A percentile compares a stretch with the other conserved stretches of the same genome.
Evolutionary conservation across 2,113 vertebrate genomes (phyloP).

Genomic region (Hassar affinis): DNA sequence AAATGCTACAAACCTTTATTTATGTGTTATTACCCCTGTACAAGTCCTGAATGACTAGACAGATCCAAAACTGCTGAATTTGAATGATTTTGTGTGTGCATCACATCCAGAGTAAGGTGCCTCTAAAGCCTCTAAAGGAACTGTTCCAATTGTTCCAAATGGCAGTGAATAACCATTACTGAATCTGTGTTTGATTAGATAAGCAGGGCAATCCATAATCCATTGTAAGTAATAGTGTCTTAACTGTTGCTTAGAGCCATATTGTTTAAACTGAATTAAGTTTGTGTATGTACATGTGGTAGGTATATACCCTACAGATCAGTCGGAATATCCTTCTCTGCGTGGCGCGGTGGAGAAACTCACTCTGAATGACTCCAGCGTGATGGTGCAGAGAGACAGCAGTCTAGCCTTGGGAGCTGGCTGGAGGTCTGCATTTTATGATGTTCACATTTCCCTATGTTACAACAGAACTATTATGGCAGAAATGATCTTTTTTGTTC

Average conservation of each 20-base stretch:
- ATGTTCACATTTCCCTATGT: neutral
- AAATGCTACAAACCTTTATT: neutral
- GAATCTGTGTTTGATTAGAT: neutral
- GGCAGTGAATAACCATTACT: neutral
- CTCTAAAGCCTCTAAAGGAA: neutral
- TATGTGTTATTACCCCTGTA: neutral
- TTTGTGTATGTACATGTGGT: constrained; percentile 12
- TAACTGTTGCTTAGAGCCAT: neutral
- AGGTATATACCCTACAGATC: constrained; percentile 94
- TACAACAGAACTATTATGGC: neutral
- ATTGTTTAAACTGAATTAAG: neutral
- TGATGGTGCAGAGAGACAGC: constrained; percentile 87
- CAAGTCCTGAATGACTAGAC: neutral
- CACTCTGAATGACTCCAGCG: constrained; percentile 93
- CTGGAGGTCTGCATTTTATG: constrained; percentile 83
- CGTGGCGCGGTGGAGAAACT: constrained; percentile 90
- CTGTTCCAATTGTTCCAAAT: neutral
- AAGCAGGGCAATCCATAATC: too few relatives aligned
- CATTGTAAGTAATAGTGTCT: too few relatives aligned
- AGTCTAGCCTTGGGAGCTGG: constrained; percentile 92
- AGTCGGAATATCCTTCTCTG: constrained; percentile 88
- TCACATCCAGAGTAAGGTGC: neutral
- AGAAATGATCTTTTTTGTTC: neutral
- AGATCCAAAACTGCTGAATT: neutral
- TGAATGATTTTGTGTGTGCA: neutral